Base-by-base conservation (phyloP, 1,140 invertebrate species). In the Drosophila funebris region DNA sequence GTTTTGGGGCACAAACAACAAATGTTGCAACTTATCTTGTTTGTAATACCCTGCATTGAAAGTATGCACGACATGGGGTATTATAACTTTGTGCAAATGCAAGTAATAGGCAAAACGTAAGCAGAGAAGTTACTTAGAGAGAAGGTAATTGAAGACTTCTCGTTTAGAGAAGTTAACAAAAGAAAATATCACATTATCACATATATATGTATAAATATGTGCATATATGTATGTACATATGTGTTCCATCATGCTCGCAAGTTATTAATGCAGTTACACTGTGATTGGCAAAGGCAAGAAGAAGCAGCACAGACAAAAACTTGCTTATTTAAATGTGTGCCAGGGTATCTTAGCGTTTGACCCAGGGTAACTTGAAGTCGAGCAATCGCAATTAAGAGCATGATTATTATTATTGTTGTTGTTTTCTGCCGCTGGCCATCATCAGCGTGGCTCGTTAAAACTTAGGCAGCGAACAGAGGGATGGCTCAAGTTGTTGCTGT, bases 371-470 rank as follows among this genome's bases (percentile, higher is more conserved):
- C n/a, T 27, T 27, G 0, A 7, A 29, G 22, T 27, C 22, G n/a
- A 29, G 44, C 44, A 27, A 1, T 14, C 44, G 22, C 43, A 11
- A n/a, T 48, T 24, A 29, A 5, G n/a, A 16, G 37, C 37, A 4
- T 41, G 14, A 8, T 18, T 41, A 22, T 53, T 6, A 24, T 20
- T 63, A 8, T 18, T 41, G 37, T 53, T 6, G 37, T 20, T 63
- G 66, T 72, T 50, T 60, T 56, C n/a, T 46, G 75, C 80, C 80
- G 33, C 39, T 72, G 72, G 80, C 76, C 62, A 83, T 83, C 79
- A 83, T 78, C 79, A 82, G 75, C 54, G 44, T 27, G 61, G 71
- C 80, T 83, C 80, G 79, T 82, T 82, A 83, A 82, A 70, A 78
- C 54, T 68, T 60, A 48, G 56, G 58, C n/a, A 20, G 33, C 44